Percentiles rank a stretch among this genome's conserved stretches.
phyloP scores from a whole-genome alignment of 2,888 invertebrate genomes.

The Allygus modestus region DNA sequence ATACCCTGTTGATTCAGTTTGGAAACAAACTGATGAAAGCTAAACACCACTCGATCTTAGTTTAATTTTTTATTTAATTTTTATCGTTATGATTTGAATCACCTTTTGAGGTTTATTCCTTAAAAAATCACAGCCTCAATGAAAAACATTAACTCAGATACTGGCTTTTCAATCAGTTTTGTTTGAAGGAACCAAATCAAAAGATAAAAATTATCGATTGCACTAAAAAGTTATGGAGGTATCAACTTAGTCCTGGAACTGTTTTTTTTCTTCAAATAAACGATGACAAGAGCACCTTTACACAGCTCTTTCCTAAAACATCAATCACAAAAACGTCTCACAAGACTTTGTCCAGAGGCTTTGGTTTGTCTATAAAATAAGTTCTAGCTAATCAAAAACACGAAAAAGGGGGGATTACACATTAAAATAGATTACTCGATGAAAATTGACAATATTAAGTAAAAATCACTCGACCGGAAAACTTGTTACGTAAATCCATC shows the following conservation, averaged over 20 bases:
- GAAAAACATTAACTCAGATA: background rate
- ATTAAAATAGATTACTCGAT: constrained; percentile 13
- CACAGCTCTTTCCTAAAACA: background rate
- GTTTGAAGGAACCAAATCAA: constrained; percentile 2
- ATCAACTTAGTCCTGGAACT: constrained; percentile 35
- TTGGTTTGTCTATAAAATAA: constrained; percentile 5
- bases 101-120: constrained; percentile 27
- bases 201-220: constrained; percentile 3
- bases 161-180: constrained; percentile 13
- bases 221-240: constrained; percentile 22
- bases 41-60: background rate
- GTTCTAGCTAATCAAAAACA: background rate
- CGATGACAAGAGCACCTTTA: constrained; percentile 19
- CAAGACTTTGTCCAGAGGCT: constrained; percentile 30
- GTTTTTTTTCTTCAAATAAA: background rate
- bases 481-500: constrained; percentile 1
- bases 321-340: constrained; percentile 6
- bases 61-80: background rate
- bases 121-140: constrained; percentile 34
- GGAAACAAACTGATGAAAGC: background rate
- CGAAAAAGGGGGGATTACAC: background rate
- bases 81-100: background rate
- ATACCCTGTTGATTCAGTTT: constrained; percentile 46
- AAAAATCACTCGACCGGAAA: constrained; percentile 27
- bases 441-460: constrained; percentile 15